Evolutionary conservation across 2,797 vertebrate genomes (phyloP).

Genomic region (Intellagama lesueurii): DNA sequence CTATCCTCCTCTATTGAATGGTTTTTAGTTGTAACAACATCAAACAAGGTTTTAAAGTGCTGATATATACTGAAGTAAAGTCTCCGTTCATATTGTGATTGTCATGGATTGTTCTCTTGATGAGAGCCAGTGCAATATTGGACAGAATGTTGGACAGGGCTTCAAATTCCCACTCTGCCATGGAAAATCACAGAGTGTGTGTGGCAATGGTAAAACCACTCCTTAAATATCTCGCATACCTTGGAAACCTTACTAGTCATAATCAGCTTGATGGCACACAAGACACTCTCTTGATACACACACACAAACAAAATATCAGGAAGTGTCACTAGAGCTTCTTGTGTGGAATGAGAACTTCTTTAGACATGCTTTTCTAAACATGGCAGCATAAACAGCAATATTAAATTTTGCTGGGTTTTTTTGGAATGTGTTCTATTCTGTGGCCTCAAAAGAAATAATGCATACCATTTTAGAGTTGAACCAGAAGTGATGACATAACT

Average conservation of each 20-base stretch:
- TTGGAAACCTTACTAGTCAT: no score
- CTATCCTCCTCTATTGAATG: not conserved
- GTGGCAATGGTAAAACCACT: no score
- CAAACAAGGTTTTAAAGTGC: not conserved
- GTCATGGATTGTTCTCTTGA: not conserved
- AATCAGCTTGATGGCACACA: not conserved
- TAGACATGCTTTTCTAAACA: not conserved
- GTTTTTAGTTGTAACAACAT: not conserved
- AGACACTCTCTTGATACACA: not conserved
- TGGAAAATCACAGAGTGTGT: no score
- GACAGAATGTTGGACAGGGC: no score
- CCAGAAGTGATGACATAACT: slow-evolving; percentile 13
- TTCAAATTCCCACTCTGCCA: no score
- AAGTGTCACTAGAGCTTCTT: not conserved
- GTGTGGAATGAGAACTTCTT: not conserved
- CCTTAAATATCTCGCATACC: no score
- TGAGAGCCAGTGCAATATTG: no score
- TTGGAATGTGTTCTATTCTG: slow-evolving; percentile 8
- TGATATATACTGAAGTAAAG: not conserved
- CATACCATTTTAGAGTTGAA: slow-evolving; percentile 31
- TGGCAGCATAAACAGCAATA: slow-evolving; percentile 49
- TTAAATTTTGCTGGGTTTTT: slow-evolving; percentile 45
- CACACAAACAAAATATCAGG: not conserved
- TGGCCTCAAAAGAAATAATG: slow-evolving; percentile 44
- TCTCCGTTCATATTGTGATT: not conserved